A percentile compares a stretch with the other conserved stretches of the same genome.
Conservation (phyloP, 2,113 vertebrate species). For the Menura novaehollandiae region DNA sequence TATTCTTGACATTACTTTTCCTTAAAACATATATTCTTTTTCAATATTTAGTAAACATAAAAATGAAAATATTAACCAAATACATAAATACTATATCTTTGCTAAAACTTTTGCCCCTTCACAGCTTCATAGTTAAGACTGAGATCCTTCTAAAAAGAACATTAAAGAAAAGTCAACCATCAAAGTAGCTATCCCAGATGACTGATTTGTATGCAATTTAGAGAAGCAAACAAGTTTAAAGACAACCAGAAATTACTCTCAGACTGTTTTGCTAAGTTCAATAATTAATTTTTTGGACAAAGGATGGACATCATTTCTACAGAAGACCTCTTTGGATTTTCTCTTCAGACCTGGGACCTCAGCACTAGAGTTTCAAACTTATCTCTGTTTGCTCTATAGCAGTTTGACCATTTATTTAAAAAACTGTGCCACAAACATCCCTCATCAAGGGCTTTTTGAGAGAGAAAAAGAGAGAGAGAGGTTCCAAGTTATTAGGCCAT, state of each 20-base stretch:
- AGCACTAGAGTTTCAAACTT: neutral
- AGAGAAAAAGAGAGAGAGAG: neutral
- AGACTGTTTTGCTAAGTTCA: neutral
- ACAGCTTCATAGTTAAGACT: neutral
- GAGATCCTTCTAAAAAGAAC: neutral
- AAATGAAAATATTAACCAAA: neutral
- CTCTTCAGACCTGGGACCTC: neutral
- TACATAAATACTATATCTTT: neutral
- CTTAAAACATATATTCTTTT: neutral
- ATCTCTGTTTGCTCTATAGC: neutral
- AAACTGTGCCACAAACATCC: neutral
- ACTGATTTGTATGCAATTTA: neutral
- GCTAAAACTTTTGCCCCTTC: neutral
- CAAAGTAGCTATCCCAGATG: neutral
- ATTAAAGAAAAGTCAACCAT: neutral
- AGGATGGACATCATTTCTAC: neutral
- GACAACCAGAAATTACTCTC: neutral
- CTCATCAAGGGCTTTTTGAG: neutral
- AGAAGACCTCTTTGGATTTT: neutral
- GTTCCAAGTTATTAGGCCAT: neutral
- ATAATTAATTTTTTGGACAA: neutral
- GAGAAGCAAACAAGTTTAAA: neutral
- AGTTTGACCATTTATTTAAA: neutral
- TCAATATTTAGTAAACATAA: neutral
- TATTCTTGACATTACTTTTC: neutral